Evolutionary conservation across 2,888 invertebrate species (phyloP), one percentile per base, ranked within the genome.

Genomic region (Lasius fuliginosus): DNA sequence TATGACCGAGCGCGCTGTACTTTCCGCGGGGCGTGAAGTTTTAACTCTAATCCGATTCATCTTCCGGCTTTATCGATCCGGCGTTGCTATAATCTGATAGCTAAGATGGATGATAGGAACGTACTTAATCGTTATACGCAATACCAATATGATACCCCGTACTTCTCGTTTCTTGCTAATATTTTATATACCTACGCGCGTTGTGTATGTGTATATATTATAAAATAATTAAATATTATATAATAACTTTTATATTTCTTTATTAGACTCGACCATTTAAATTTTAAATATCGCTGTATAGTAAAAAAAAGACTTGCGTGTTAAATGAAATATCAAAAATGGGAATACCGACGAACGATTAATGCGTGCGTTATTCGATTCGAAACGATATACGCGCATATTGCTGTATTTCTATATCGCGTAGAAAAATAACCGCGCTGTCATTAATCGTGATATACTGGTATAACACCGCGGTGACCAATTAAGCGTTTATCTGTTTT

Each of bases 401-500:
- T 79, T 60, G 69, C 53, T 53, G 23, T 46, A 60, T 74, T 81
- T 81, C 60, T 27, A 33, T 62, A 74, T 62, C 46, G 33, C 23
- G 23, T 73, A 46, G 46, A 62, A 60, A 81, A 74, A 81, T 81
- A 60, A 8, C 46, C 27, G 67, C 27, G 67, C 64, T 85, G 65
- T 84, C 81, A 69, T 82, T 87, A 86, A 75, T 86, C 73, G 74
- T 81, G 88, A 84, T 84, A 76, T 77, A 83, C 46, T 74, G 83
- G 40, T 69, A 73, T 74, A 85, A 86, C 82, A 58, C 82, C 86
- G 58, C 74, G 81, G 84, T 77, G 87, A 81, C 69, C 86, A 85
- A 83, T 85, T 85, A 85, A 83, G 27, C 86, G 85, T 85, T 85
- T 86, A 86, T 87, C 86, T 69, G 68, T 83, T 77, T 73, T 82